A percentile compares a stretch with the other conserved stretches of the same genome.
These are phyloP conservation scores for Suillia variegata DNA, from an alignment of 2,888 invertebrate species.

Conservation along the genomic window DNA sequence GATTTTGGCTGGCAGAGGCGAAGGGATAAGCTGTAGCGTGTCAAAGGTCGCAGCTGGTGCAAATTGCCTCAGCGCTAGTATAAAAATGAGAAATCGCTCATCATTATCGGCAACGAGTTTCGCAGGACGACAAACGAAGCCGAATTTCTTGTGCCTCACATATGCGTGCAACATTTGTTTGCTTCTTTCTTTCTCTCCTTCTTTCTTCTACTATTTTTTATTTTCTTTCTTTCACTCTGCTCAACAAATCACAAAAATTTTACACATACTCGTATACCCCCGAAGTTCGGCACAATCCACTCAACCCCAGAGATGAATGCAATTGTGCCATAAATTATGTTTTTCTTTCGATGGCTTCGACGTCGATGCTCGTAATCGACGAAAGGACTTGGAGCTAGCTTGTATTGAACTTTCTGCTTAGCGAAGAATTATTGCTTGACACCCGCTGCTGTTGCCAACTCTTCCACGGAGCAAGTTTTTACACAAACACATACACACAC, in stretches of 20 bases:
- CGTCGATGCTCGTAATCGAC: background rate
- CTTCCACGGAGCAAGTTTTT: background rate
- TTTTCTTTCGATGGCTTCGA: background rate
- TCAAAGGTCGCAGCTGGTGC: constrained; percentile 52
- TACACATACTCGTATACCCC: no score
- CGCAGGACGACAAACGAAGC: no score
- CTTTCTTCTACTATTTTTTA: no score
- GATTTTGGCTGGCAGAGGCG: no score
- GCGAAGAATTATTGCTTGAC: constrained; percentile 1
- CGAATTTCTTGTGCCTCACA: background rate
- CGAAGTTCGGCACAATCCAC: background rate
- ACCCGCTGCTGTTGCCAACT: background rate
- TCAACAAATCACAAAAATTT: background rate
- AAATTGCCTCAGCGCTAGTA: constrained; percentile 38
- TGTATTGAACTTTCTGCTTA: constrained; percentile 1
- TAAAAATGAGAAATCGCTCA: constrained; percentile 47
- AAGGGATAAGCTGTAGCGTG: constrained; percentile 16
- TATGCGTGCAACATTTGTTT: background rate
- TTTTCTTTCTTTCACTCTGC: no score
- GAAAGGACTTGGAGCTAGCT: background rate
- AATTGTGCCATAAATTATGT: background rate
- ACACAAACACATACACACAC: background rate
- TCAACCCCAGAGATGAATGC: background rate
- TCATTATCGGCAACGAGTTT: constrained; percentile 46
- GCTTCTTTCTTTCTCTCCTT: background rate